Evolutionary conservation across 2,888 invertebrate species (phyloP).

Genomic region (Drosophila paramelanica): DNA sequence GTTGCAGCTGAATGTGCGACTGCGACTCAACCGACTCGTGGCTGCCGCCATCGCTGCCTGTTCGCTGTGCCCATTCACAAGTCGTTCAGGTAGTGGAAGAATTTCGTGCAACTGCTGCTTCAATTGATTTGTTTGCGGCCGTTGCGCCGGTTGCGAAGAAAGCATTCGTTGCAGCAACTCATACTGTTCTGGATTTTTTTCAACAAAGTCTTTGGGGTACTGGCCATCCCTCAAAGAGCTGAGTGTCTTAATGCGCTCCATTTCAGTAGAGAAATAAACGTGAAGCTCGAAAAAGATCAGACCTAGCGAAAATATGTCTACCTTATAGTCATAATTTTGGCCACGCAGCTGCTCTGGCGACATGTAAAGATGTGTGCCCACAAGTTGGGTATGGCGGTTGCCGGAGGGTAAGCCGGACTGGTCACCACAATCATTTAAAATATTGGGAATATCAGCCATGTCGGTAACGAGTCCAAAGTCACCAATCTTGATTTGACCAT

Average conservation of each 20-base stretch:
- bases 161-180: conserved; percentile 91
- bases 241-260: conserved; percentile 92
- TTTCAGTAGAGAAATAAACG: conserved; percentile 94
- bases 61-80: conserved; percentile 62
- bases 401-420: conserved; percentile 80
- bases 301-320: conserved; percentile 97
- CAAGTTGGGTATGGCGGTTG: conserved; percentile 87
- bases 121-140: conserved; percentile 92
- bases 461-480: conserved; percentile 99
- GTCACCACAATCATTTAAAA: conserved; percentile 78
- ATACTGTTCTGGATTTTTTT: conserved; percentile 89
- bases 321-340: conserved; percentile 93
- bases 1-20: conserved; percentile 78
- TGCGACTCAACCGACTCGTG: conserved; percentile 72
- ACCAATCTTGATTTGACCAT: conserved; percentile 96
- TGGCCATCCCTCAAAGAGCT: conserved; percentile 88
- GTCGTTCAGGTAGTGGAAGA: conserved; percentile 69
- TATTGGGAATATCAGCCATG: conserved; percentile 88
- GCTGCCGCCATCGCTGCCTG: conserved; percentile 66
- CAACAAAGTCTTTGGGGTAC: conserved; percentile 90
- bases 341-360: conserved; percentile 96
- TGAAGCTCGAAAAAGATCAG: conserved; percentile 97
- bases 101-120: conserved; percentile 78
- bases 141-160: conserved; percentile 88
- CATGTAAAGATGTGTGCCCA: conserved; percentile 98